Conservation (phyloP, 2,113 vertebrate genomes). For the Eidolon helvum region DNA sequence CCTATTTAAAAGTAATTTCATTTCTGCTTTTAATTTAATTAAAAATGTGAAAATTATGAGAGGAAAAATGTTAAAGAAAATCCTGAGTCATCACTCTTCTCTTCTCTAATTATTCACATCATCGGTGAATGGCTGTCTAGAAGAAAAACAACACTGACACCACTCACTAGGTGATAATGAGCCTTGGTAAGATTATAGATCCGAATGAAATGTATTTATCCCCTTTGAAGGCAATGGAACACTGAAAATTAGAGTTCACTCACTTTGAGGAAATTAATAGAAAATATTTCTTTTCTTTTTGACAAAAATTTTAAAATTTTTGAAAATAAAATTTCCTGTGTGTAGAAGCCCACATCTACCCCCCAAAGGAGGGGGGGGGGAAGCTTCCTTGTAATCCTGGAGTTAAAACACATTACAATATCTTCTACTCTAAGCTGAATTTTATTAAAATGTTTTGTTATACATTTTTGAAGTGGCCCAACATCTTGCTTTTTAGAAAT, state of each 20-base stretch:
- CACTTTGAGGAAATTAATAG: not conserved
- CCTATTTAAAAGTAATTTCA: slow-evolving; percentile 62
- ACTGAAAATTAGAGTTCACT: not conserved
- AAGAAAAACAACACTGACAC: not conserved
- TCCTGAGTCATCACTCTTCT: slow-evolving; percentile 48
- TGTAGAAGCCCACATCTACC: not conserved
- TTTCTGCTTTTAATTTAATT: slow-evolving; percentile 71
- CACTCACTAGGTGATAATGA: not conserved
- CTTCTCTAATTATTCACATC: slow-evolving; percentile 47
- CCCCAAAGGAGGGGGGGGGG: not conserved
- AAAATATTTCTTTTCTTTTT: not conserved
- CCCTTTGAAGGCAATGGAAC: not conserved
- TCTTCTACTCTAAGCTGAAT: not conserved
- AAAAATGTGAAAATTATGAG: slow-evolving; percentile 57
- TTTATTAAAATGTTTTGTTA: not conserved
- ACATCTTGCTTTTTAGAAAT: not conserved
- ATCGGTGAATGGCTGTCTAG: slow-evolving; percentile 14
- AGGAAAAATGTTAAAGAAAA: slow-evolving; percentile 42
- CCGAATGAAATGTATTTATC: slow-evolving; percentile 7
- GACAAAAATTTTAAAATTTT: not conserved
- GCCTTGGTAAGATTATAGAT: slow-evolving; percentile 3
- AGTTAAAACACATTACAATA: not conserved
- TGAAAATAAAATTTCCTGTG: not conserved
- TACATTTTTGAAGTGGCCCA: not conserved
- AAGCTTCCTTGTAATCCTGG: not conserved